Evolutionary conservation across 1,140 invertebrate genomes (phyloP), one percentile per base, ranked within the genome.

Genomic region (Octopus bimaculoides): DNA sequence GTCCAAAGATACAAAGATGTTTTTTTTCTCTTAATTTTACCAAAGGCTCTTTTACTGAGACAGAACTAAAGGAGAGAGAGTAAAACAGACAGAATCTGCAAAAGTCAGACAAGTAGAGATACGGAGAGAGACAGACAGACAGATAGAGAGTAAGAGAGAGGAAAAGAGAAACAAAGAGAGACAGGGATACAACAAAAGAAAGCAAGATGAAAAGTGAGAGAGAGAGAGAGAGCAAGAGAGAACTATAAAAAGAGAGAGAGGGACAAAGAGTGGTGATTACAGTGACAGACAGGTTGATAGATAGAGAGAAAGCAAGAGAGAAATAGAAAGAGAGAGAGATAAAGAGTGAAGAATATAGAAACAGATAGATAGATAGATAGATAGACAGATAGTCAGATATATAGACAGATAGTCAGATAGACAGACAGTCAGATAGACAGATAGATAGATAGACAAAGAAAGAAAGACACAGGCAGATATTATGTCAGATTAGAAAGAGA

Each of bases 91-190:
- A 79, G 78, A 41, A 41, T 41, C 26, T 41, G 26, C 26, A 41
- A 41, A 41, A 41, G 26, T 41, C 26, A 41, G 26, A 41, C 26
- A 41, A 41, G 26, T 2, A 81, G 79, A 56, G 52, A 61, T 17
- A 66, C 54, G 53, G 77, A 74, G 54, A 76, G 69, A 75, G 77
- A 78, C 20, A 79, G 77, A 55, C 73, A 77, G 26, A 79, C 77
- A 61, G 77, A 79, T 20, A 81, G 73, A 52, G 54, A 79, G 73
- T 75, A 55, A 55, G 75, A 76, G 55, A 55, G 56, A n/a, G n/a
- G 6, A 55, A 54, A 61, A 75, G 74, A 75, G 26, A 20, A 17
- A 26, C n/a, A 26, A 75, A 54, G 71, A 81, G 41, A 10, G 20
- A 55, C 54, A 17, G 7, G 26, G 9, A 7, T 55, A 78, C n/a